Base-by-base conservation (phyloP, 2,888 invertebrate genomes). In the Liodrosophila aerea region DNA sequence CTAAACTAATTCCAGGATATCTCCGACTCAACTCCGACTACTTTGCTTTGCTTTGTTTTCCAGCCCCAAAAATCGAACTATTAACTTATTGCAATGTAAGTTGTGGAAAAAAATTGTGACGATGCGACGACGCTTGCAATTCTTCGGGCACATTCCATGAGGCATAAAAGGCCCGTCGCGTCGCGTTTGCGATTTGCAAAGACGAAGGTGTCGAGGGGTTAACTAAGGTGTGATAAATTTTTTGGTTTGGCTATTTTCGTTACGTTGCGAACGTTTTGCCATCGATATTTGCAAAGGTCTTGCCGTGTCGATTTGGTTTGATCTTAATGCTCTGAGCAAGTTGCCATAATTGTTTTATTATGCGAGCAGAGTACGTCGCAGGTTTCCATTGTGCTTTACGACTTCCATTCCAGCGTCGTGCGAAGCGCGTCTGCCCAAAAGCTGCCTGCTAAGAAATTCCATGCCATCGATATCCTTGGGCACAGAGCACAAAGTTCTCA, bases 211-310 rank as follows among this genome's bases (percentile, higher is more conserved):
- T 84, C 76, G 81, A n/a, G 65, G 81, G 82, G 82, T 82, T 86
- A 82, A 82, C 86, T 86, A 82, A 82, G 82, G 82, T 86, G 82
- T 82, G 82, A 82, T 82, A 84, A 86, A 86, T 86, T 77, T 84
- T 75, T 72, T 2, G 22, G 66, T 70, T 60, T 67, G 62, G 15
- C n/a, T n/a, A n/a, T n/a, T n/a, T n/a, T n/a, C n/a, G n/a, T n/a
- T n/a, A n/a, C n/a, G n/a, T 69, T 56, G 31, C 52, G 45, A 27
- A 46, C 44, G 50, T 34, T 16, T 49, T 66, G 46, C 56, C 73
- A 70, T 73, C 68, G 70, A 73, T 70, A 73, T 57, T 68, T 47
- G 37, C 22, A 73, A 73, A 75, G 71, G 73, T 66, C 75, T 70
- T n/a, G 44, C 49, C 45, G 43, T 51, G 43, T 40, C 41, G 37